Base-by-base conservation (phyloP, 2,797 vertebrate species). In the Antrozous pallidus region DNA sequence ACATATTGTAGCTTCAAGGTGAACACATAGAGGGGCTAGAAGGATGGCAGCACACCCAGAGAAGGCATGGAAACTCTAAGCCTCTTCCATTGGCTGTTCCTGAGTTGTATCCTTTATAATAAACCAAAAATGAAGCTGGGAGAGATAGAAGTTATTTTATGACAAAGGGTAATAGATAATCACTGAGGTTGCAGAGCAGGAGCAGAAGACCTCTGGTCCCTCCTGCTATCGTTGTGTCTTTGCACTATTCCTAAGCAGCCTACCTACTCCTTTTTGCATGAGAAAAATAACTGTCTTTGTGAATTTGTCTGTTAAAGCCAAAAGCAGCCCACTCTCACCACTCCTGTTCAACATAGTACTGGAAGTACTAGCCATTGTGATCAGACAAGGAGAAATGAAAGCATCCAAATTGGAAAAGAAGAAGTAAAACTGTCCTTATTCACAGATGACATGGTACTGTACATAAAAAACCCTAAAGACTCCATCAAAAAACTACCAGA, bases 241-340 rank as follows among this genome's bases (percentile, higher is more conserved):
- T 24, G 38, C 31, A 91, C 31, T 42, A 49, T 65, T 88, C 49
- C 58, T 91, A 31, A 88, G 54, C 8, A 81, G 31, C 49, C 58
- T 74, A 58, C 22, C 7, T 86, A 22, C 40, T 88, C 70, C 56
- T 84, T 84, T 94, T 92, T 61, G n/a, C 38, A 65, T 77, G 63
- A 42, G 40, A 70, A 81, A 95, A 90, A 90, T 49, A 95, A 88
- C n/a, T 17, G 1, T 70, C 49, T 86, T 70, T 81, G 54, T 87
- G 42, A 71, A 75, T 86, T 83, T 77, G 3, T 77, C 42, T 71
- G 49, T 78, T 96, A 51, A 90, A 93, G 75, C 28, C 49, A 51
- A 96, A 94, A 92, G 6, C 16, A 94, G 2, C 45, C 45, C 13
- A 47, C 45, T 47, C 45, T 47, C 45, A 47, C 45, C 45, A 47